A percentile compares a stretch with the other conserved stretches of the same genome.
Evolutionary conservation across 2,113 vertebrate genomes (phyloP).

Genomic region (Amia ocellicauda): DNA sequence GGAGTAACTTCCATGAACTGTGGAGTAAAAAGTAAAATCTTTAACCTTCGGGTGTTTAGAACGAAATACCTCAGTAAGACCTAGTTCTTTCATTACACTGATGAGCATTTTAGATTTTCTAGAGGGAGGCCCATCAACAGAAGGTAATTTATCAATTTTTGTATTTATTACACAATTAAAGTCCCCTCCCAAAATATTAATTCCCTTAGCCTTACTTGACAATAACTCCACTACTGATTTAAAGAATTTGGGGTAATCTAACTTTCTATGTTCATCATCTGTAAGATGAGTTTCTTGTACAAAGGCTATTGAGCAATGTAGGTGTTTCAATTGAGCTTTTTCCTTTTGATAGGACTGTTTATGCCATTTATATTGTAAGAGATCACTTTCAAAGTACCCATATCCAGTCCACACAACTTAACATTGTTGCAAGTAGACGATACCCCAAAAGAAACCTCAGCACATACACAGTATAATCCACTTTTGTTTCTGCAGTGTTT

Average conservation of each 20-base stretch:
- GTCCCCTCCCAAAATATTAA: not conserved
- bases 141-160: not conserved
- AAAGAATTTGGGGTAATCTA: not conserved
- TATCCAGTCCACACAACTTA: no score
- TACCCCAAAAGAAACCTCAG: no score
- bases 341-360: no score
- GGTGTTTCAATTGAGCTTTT: not conserved
- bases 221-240: no score
- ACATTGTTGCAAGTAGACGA: no score
- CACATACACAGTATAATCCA: no score
- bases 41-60: not conserved
- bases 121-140: not conserved
- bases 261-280: constrained; percentile 11
- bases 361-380: no score
- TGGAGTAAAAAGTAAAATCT: constrained; percentile 1
- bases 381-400: no score
- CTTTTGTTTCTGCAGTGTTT: no score
- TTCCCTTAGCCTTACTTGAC: not conserved
- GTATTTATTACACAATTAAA: not conserved
- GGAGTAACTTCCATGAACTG: not conserved
- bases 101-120: not conserved
- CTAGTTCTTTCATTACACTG: no score
- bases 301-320: not conserved
- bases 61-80: not conserved
- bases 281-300: no score